Conservation (phyloP, 2,113 vertebrate species). For the Carassius carassius region DNA sequence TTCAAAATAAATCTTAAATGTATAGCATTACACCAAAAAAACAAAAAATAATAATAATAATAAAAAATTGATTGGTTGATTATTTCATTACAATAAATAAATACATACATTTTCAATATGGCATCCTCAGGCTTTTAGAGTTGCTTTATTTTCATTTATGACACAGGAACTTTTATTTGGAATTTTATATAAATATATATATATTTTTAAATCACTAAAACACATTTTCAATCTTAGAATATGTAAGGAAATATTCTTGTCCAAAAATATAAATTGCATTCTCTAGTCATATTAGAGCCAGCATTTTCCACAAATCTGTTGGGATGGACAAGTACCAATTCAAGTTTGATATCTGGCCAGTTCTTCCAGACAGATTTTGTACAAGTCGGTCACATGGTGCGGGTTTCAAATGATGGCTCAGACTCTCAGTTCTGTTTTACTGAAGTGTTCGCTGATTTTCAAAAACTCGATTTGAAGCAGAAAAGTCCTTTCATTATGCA, state of each 20-base stretch:
- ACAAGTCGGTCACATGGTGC: background rate
- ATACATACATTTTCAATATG: background rate
- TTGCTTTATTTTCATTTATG: background rate
- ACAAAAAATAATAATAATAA: no score
- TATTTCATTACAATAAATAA: no score
- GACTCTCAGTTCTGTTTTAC: conserved; percentile 11
- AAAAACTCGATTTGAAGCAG: conserved; percentile 1
- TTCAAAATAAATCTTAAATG: background rate
- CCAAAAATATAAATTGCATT: background rate
- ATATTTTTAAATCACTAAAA: background rate
- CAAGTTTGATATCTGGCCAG: background rate
- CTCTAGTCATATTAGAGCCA: background rate
- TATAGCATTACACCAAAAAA: background rate
- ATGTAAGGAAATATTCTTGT: background rate
- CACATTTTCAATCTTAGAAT: background rate
- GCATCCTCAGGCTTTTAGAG: background rate
- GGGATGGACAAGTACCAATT: background rate
- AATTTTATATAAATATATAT: background rate
- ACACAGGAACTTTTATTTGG: background rate
- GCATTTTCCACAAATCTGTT: background rate
- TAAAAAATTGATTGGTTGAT: no score
- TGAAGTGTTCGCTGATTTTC: conserved; percentile 28
- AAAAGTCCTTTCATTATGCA: conserved; percentile 17
- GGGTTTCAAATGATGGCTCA: conserved; percentile 4
- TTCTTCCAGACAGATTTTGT: background rate